Evolutionary conservation across 2,888 invertebrate genomes (phyloP).

Genomic region (Entomobrya proxima): DNA sequence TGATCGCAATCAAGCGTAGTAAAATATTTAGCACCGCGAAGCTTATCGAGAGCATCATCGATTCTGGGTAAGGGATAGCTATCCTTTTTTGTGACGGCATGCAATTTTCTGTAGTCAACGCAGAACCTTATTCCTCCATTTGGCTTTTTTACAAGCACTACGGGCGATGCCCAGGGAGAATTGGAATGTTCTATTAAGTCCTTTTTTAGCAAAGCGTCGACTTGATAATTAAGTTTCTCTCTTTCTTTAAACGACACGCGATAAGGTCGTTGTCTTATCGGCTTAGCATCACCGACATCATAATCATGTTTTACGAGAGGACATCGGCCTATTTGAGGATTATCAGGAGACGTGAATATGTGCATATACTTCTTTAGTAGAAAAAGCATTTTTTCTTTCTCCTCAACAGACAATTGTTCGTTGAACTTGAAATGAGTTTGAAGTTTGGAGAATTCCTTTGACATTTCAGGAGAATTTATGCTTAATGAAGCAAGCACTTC

Average conservation of each 20-base stretch:
- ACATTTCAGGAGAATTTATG: too few species aligned
- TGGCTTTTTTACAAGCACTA: too few species aligned
- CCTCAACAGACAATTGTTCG: too few species aligned
- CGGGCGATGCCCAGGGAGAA: too few species aligned
- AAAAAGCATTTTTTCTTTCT: too few species aligned
- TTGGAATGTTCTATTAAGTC: too few species aligned
- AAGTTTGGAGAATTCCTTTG: not conserved
- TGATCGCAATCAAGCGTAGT: not conserved
- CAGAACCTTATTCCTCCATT: too few species aligned
- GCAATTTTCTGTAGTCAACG: too few species aligned
- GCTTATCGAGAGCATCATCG: constrained; percentile 58
- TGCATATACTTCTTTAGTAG: too few species aligned
- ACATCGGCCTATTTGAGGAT: not conserved
- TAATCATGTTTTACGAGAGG: too few species aligned
- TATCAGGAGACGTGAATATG: not conserved
- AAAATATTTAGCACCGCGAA: constrained; percentile 29
- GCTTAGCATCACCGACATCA: not conserved
- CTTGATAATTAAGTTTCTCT: not conserved
- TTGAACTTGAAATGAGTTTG: too few species aligned
- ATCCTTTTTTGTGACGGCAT: not conserved
- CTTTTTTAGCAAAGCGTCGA: not conserved
- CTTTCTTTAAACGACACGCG: not conserved
- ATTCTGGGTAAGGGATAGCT: constrained; percentile 45
- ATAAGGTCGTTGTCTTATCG: not conserved
- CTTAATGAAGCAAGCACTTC: too few species aligned